These are phyloP conservation scores for Nannobrachium achirus DNA, from an alignment of 2,113 vertebrate species.

Conservation along the genomic window DNA sequence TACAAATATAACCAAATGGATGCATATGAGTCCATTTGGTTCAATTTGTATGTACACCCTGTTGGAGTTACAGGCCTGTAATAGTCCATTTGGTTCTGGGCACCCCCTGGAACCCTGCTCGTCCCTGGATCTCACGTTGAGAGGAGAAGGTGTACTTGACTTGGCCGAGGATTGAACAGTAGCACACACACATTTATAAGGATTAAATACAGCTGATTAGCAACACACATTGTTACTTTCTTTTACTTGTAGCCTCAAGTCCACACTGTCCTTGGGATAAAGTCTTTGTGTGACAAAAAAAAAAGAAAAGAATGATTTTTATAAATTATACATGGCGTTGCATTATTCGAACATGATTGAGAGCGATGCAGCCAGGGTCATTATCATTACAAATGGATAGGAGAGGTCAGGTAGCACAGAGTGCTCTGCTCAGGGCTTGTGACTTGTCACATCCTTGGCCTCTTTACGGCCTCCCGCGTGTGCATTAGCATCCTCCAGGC, in stretches of 20 bases:
- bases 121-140: too few relatives aligned
- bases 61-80: too few relatives aligned
- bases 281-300: not conserved
- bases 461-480: slow-evolving; percentile 64
- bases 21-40: too few relatives aligned
- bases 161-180: slow-evolving; percentile 9
- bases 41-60: too few relatives aligned
- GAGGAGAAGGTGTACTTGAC: not conserved
- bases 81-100: too few relatives aligned
- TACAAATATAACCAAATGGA: too few relatives aligned
- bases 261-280: too few relatives aligned
- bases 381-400: slow-evolving; percentile 65
- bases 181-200: not conserved
- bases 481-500: slow-evolving; percentile 80
- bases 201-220: too few relatives aligned
- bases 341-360: slow-evolving; percentile 46
- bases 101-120: too few relatives aligned
- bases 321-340: slow-evolving; percentile 39
- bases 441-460: slow-evolving; percentile 60
- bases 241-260: too few relatives aligned
- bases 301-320: not conserved
- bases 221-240: too few relatives aligned
- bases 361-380: slow-evolving; percentile 14
- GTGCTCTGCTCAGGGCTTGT: slow-evolving; percentile 50
- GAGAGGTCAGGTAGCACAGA: slow-evolving; percentile 58